Evolutionary conservation across 2,797 vertebrate genomes (phyloP).

Genomic region (Hemitrygon akajei): DNA sequence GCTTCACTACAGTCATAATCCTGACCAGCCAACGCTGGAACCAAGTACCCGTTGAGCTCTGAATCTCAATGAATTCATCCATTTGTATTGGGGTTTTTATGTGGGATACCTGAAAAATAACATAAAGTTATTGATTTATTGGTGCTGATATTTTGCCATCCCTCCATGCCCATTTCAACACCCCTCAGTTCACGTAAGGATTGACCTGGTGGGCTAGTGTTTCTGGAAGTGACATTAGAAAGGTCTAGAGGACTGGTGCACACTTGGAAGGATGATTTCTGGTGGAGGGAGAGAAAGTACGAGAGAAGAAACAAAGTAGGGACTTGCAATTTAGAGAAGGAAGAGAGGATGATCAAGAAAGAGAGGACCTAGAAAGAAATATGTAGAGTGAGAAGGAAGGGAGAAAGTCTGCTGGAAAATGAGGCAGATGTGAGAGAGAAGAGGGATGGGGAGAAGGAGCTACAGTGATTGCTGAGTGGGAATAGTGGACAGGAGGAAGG

Average conservation of each 20-base stretch:
- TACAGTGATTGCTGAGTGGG: background rate
- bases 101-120: slow-evolving; percentile 70
- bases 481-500: background rate
- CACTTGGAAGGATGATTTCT: background rate
- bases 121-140: background rate
- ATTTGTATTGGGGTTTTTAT: slow-evolving; percentile 89
- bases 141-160: background rate
- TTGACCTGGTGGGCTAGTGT: no score
- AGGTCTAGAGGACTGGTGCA: background rate
- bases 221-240: background rate
- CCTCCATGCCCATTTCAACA: background rate
- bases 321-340: background rate
- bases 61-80: slow-evolving; percentile 97
- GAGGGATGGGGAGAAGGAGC: background rate
- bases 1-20: slow-evolving; percentile 76
- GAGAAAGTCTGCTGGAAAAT: background rate
- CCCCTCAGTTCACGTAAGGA: background rate
- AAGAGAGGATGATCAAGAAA: background rate
- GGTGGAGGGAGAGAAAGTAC: background rate
- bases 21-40: slow-evolving; percentile 93
- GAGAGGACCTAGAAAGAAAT: background rate
- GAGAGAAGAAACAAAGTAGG: background rate
- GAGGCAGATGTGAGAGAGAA: background rate
- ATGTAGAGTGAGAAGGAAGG: background rate
- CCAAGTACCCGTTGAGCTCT: slow-evolving; percentile 89